These are phyloP conservation scores for Oxystoma pomonae DNA, from an alignment of 2,888 invertebrate species.

Conservation along the genomic window DNA sequence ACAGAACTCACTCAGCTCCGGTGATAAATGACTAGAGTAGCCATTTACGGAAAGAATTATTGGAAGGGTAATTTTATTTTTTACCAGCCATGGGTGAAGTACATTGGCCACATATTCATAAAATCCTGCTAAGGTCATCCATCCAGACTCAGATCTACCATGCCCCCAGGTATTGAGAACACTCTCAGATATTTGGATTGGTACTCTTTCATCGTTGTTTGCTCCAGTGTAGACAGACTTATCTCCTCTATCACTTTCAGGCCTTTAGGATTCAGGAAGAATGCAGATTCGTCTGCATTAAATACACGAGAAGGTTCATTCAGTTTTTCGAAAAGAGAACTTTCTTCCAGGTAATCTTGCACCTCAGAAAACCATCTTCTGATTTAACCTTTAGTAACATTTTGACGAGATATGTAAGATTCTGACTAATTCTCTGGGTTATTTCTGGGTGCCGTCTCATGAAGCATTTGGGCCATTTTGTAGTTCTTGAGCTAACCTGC, in stretches of 20 bases:
- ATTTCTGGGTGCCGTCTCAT: constrained; percentile 5
- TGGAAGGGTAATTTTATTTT: no score
- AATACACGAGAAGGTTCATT: constrained; percentile 18
- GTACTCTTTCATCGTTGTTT: background rate
- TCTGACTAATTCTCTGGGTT: constrained; percentile 2
- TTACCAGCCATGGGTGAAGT: no score
- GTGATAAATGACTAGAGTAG: no score
- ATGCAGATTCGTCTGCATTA: constrained; percentile 21
- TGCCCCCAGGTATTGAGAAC: constrained; percentile 9
- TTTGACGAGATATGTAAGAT: constrained; percentile 6
- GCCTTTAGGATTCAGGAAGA: constrained; percentile 18
- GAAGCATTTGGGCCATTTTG: constrained; percentile 4
- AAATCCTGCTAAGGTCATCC: no score
- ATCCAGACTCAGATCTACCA: no score
- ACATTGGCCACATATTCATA: no score
- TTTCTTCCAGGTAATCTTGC: constrained; percentile 14
- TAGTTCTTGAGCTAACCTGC: constrained; percentile 9
- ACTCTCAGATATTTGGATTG: no score
- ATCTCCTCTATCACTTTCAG: constrained; percentile 19
- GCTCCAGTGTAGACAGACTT: constrained; percentile 13
- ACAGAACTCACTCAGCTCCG: no score
- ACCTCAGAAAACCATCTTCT: constrained; percentile 20
- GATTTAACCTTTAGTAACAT: constrained; percentile 16
- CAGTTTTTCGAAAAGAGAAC: constrained; percentile 14
- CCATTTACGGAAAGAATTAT: no score